Evolutionary conservation across 2,797 vertebrate genomes (phyloP), one percentile per base, ranked within the genome.

Genomic region (Micrastur ruficollis): DNA sequence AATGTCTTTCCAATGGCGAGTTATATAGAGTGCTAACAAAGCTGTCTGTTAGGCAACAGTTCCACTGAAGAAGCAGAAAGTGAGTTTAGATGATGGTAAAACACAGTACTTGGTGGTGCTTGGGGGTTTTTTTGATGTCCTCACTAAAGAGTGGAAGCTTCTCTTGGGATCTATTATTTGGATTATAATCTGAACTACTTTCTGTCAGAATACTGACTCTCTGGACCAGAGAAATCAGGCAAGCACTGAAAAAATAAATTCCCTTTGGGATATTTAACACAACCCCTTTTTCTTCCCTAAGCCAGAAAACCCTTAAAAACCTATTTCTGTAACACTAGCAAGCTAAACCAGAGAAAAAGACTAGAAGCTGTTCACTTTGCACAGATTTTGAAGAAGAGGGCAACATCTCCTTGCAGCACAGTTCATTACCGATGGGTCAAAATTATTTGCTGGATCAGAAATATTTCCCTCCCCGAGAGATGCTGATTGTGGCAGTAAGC

Each of bases 141-240:
- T 93, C 86, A 86, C 59, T 81, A 56, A 74, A 74, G 42, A 90
- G 62, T 61, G 44, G 29, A 90, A 92, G 38, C 22, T n/a, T 71
- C 88, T 93, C 84, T 81, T 84, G 86, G 73, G 86, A 83, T 70
- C 78, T 91, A 32, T 92, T 85, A 96, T 79, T 84, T 92, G 40
- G 91, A 83, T 83, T 92, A 83, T 73, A 93, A 96, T 95, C 65
- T 66, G 86, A 91, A 79, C 73, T 75, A 67, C 40, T 91, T 91
- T 95, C 75, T 94, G 12, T 90, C 52, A 89, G 72, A 83, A 88
- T 88, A 74, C 68, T 81, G 38, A 56, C 15, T 89, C 50, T 34
- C 61, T 79, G 67, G 40, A 89, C 49, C 47, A 86, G 53, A 72
- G 81, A 81, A 20, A 75, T 70, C 31, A 63, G 58, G 25, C 31